Evolutionary conservation across 2,888 invertebrate species (phyloP), one percentile per base, ranked within the genome.

Genomic region (Standfussiana lucernea): DNA sequence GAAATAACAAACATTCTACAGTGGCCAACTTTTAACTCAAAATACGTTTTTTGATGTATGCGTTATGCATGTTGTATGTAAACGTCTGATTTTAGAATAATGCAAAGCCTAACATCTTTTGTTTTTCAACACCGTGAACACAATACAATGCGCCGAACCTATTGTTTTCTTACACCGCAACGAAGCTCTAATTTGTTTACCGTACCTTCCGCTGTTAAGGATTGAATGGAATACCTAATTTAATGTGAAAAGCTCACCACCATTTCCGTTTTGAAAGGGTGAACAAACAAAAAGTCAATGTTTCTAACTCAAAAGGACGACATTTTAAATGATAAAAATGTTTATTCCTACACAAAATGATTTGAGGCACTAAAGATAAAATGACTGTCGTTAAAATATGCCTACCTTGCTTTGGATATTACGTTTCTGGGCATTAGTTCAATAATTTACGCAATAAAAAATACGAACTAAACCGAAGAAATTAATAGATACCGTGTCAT

Each of bases 191-290:
- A 79, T 65, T 35, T 24, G 18, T 32, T 74, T 40, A 68, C 37
- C 28, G 32, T 32, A 15, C 67, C 70, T 37, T 62, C 35, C 11
- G 0, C 11, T 42, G 18, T 28, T 53, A 62, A 18, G 1, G 2
- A 71, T 47, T 78, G 18, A n/a, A 50, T 40, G 37, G 40, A 59
- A 50, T 40, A 28, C 13, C 28, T 65, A 65, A 59, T 50, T 59
- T 21, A 40, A 71, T 59, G 24, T n/a, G 56, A 37, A 77, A 79
- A 61, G n/a, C 65, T 72, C 40, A 59, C 42, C 59, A 32, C 1
- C 21, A 50, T 40, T 56, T 42, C 18, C 32, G 24, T 65, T 45
- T 8, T 24, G 35, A 66, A 59, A 56, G 4, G n/a, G 40, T 24
- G 24, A 50, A 24, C 13, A 59, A 78, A 50, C 59, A 35, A 77